phyloP scores from a whole-genome alignment of 1,140 invertebrate species.

The Scaptomyza montana region DNA sequence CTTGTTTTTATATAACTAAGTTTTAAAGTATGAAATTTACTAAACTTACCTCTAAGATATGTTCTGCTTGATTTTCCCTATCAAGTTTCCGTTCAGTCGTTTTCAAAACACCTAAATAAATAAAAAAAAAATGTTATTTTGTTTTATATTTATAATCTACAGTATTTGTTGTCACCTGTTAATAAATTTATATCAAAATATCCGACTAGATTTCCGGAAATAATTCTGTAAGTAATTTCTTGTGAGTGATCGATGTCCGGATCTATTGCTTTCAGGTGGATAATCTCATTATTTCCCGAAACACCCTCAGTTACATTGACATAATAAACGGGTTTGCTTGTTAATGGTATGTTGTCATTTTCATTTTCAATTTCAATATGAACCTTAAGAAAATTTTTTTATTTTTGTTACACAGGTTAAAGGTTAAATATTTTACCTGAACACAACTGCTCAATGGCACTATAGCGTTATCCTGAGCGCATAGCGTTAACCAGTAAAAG shows the following conservation, averaged over 20 bases:
- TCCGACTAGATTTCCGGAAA: slow-evolving; percentile 94
- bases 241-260: slow-evolving; percentile 89
- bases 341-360: slow-evolving; percentile 97
- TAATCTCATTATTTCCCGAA: slow-evolving; percentile 88
- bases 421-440: slow-evolving; percentile 86
- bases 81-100: slow-evolving; percentile 93
- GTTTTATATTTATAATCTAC: slow-evolving; percentile 1
- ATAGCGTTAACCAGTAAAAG: slow-evolving; percentile 97
- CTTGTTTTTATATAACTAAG: no score
- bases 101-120: slow-evolving; percentile 89
- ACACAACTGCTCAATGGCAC: slow-evolving; percentile 92
- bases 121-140: slow-evolving; percentile 18
- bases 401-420: background rate
- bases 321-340: slow-evolving; percentile 93
- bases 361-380: slow-evolving; percentile 94
- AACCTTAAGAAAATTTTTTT: slow-evolving; percentile 86
- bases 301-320: slow-evolving; percentile 93
- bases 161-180: slow-evolving; percentile 88
- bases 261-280: slow-evolving; percentile 92
- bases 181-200: slow-evolving; percentile 94
- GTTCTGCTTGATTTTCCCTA: slow-evolving; percentile 92
- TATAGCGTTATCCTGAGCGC: slow-evolving; percentile 94
- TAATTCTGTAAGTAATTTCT: slow-evolving; percentile 91
- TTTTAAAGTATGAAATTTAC: slow-evolving; percentile 84
- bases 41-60: slow-evolving; percentile 92